Percentiles rank a stretch among this genome's conserved stretches.
Evolutionary conservation across 2,113 vertebrate species (phyloP).

Genomic region (Gambusia affinis): DNA sequence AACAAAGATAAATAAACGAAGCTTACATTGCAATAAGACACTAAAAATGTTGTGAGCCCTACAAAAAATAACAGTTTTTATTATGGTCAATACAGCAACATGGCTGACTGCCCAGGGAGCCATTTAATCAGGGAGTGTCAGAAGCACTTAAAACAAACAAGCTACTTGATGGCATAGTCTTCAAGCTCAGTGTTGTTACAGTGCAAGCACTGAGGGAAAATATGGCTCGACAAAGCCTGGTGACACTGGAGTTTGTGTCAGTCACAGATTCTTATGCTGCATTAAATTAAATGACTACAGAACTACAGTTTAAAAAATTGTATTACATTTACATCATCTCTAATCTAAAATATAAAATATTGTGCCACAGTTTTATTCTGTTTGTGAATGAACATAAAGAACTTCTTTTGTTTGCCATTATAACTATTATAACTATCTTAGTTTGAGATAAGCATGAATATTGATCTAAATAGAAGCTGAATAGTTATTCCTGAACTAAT

Average conservation of each 20-base stretch:
- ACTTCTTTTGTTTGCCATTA: too few relatives aligned
- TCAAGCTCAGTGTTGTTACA: background rate
- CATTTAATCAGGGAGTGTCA: background rate
- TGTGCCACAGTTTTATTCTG: too few relatives aligned
- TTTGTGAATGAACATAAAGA: too few relatives aligned
- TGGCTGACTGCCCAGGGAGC: background rate
- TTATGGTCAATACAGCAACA: too few relatives aligned
- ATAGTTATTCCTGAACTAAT: too few relatives aligned
- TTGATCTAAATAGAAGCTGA: too few relatives aligned
- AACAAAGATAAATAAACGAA: background rate
- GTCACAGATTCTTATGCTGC: too few relatives aligned
- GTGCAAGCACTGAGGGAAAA: background rate
- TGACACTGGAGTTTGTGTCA: background rate
- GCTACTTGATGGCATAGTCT: background rate
- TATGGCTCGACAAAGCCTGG: background rate
- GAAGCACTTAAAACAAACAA: background rate
- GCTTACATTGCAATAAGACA: background rate
- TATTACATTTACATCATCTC: background rate
- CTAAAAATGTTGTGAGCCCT: background rate
- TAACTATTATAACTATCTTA: too few relatives aligned
- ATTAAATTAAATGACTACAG: background rate
- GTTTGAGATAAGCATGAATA: too few relatives aligned
- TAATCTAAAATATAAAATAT: background rate
- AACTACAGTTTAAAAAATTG: background rate
- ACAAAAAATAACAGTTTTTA: too few relatives aligned